Base-by-base conservation (phyloP, 2,888 invertebrate species). In the Pemphredon lugubris region DNA sequence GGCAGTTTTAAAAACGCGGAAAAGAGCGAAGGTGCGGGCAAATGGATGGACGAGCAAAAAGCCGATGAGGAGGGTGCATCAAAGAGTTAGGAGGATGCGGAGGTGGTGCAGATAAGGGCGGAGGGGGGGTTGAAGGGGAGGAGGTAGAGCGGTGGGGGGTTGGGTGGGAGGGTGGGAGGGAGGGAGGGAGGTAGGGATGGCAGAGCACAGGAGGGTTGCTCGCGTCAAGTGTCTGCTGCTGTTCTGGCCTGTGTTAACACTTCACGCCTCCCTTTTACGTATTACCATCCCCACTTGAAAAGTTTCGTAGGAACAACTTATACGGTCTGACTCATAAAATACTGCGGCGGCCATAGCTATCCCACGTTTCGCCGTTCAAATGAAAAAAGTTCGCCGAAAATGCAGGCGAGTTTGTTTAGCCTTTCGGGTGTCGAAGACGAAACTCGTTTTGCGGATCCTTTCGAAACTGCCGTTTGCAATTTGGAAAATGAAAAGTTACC, bases 191-290 rank as follows among this genome's bases (percentile, higher is more conserved):
- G 50, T 60, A 59, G 69, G 55, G 61, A 44, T 67, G 65, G 50
- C 65, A 75, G 65, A 54, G 64, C 57, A 64, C 57, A 51, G 63
- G 63, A 66, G 55, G 63, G 40, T 67, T 63, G 50, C 79, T 75
- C 72, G 78, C 77, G 79, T 81, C 77, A 77, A 84, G 85, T 84
- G 81, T 83, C 82, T 75, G 79, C 77, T 74, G 72, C 73, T 79
- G 79, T 81, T 77, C 76, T 76, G 71, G 75, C 73, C 83, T 81
- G 77, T 82, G 84, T 83, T 83, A 85, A 84, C 84, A 84, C 84
- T 84, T 85, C 83, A 79, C 84, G 79, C 84, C 83, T 84, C 83
- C 84, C 84, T 83, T 84, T 82, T 82, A 75, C 84, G 77, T 81
- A 84, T 84, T 84, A 84, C 73, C 79, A 71, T 70, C 75, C 74